A percentile compares a stretch with the other conserved stretches of the same genome.
These are phyloP conservation scores for Epinotia brunnichana DNA, from an alignment of 2,888 invertebrate genomes.

Conservation along the genomic window DNA sequence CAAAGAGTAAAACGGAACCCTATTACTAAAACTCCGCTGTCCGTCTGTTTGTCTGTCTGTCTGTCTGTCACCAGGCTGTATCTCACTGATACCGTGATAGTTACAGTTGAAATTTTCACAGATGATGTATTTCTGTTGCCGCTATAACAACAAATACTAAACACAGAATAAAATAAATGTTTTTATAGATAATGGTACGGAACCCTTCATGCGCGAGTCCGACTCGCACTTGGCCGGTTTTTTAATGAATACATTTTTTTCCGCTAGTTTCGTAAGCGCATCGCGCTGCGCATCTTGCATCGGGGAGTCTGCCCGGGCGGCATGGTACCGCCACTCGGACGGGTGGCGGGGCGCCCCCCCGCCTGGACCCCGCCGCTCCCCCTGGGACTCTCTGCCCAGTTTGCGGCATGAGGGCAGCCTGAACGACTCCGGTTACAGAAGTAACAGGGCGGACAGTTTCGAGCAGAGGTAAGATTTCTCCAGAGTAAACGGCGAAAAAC, in stretches of 20 bases:
- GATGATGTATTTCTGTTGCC: too few relatives aligned
- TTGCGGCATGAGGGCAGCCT: constrained; percentile 93
- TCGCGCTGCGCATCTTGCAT: constrained; percentile 93
- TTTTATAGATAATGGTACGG: too few relatives aligned
- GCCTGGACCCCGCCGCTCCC: constrained; percentile 88
- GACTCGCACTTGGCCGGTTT: too few relatives aligned
- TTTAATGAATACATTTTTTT: constrained; percentile 32
- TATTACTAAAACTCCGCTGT: too few relatives aligned
- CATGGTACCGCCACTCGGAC: constrained; percentile 95
- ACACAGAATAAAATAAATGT: too few relatives aligned
- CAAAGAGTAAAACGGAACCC: too few relatives aligned
- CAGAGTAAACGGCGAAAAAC: neutral
- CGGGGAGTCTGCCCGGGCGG: constrained; percentile 94
- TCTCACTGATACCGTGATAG: too few relatives aligned
- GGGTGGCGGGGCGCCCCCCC: constrained; percentile 88
- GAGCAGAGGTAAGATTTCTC: constrained; percentile 88
- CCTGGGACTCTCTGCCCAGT: constrained; percentile 94
- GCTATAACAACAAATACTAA: too few relatives aligned
- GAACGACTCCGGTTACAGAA: constrained; percentile 94
- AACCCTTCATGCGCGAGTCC: too few relatives aligned
- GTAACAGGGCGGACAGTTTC: constrained; percentile 92
- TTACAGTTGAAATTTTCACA: too few relatives aligned
- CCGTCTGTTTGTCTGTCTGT: too few relatives aligned
- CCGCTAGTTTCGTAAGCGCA: constrained; percentile 81
- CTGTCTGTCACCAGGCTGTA: too few relatives aligned